Evolutionary conservation across 2,113 vertebrate species (phyloP).

Genomic region (Orycteropus afer): DNA sequence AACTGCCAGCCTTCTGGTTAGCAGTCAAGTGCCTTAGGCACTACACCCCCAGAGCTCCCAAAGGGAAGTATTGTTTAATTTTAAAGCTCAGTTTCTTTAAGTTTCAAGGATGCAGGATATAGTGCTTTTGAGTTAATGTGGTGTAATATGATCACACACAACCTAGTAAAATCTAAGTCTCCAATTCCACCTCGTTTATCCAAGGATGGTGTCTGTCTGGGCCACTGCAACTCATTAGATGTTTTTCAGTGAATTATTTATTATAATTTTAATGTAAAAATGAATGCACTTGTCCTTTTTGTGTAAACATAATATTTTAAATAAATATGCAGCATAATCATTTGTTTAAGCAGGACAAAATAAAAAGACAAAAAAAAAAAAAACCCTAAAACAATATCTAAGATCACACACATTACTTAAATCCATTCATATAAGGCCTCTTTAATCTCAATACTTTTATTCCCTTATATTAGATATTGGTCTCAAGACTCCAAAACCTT

Average conservation of each 20-base stretch:
- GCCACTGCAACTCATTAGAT: not conserved
- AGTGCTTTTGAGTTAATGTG: not conserved
- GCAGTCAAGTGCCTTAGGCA: no score
- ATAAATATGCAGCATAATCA: not conserved
- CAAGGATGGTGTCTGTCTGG: not conserved
- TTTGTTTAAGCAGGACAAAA: not conserved
- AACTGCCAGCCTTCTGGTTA: no score
- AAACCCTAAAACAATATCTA: not conserved
- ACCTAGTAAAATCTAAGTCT: not conserved
- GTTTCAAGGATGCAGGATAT: not conserved
- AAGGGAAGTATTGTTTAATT: no score
- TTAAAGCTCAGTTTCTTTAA: not conserved
- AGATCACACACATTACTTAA: not conserved
- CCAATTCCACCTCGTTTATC: not conserved
- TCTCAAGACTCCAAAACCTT: not conserved
- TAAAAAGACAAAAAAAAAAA: not conserved
- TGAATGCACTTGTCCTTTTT: not conserved
- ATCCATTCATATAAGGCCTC: not conserved
- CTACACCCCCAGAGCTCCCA: no score
- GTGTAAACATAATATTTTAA: not conserved
- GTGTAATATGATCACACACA: not conserved
- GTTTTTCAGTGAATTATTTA: not conserved
- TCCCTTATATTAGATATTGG: not conserved
- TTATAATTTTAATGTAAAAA: not conserved
- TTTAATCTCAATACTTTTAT: not conserved